Evolutionary conservation across 1,140 invertebrate genomes (phyloP).

Genomic region (Drosophila pectinifera): DNA sequence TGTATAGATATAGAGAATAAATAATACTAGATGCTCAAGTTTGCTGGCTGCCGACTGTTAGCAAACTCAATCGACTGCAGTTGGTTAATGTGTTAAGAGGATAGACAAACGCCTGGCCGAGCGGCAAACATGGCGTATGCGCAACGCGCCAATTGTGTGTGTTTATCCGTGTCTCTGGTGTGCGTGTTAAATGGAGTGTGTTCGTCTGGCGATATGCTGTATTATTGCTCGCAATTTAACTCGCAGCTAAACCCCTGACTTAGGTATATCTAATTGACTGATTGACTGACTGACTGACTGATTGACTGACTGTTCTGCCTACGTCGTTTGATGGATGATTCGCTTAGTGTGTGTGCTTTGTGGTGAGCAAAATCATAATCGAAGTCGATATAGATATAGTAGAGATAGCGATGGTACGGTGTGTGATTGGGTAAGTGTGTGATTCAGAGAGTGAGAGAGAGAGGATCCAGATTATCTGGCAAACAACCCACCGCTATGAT

Average conservation of each 20-base stretch:
- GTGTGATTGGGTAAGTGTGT: slow-evolving; percentile 21
- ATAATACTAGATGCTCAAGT: slow-evolving; percentile 47
- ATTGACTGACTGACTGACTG: slow-evolving; percentile 10
- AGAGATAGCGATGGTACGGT: slow-evolving; percentile 40
- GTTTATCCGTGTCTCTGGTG: background rate
- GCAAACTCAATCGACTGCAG: slow-evolving; percentile 36
- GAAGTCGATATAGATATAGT: slow-evolving; percentile 21
- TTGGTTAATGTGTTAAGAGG: slow-evolving; percentile 50
- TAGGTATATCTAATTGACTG: slow-evolving; percentile 19
- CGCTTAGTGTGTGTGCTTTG: slow-evolving; percentile 37
- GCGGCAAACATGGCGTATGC: slow-evolving; percentile 42
- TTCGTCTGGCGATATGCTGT: slow-evolving; percentile 23
- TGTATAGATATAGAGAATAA: background rate
- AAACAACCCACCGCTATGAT: slow-evolving; percentile 98
- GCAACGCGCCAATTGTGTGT: slow-evolving; percentile 21
- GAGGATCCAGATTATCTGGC: slow-evolving; percentile 87
- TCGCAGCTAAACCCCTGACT: slow-evolving; percentile 25
- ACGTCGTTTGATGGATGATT: slow-evolving; percentile 27
- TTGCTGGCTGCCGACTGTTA: slow-evolving; percentile 26
- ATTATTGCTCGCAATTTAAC: slow-evolving; percentile 43
- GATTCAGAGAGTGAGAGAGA: slow-evolving; percentile 16
- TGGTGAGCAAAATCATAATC: slow-evolving; percentile 35
- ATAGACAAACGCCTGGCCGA: slow-evolving; percentile 28
- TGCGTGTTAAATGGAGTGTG: slow-evolving; percentile 33
- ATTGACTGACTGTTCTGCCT: slow-evolving; percentile 23